These are phyloP conservation scores for Paramormyrops hopkinsi DNA, from an alignment of 2,797 vertebrate genomes.

Conservation along the genomic window DNA sequence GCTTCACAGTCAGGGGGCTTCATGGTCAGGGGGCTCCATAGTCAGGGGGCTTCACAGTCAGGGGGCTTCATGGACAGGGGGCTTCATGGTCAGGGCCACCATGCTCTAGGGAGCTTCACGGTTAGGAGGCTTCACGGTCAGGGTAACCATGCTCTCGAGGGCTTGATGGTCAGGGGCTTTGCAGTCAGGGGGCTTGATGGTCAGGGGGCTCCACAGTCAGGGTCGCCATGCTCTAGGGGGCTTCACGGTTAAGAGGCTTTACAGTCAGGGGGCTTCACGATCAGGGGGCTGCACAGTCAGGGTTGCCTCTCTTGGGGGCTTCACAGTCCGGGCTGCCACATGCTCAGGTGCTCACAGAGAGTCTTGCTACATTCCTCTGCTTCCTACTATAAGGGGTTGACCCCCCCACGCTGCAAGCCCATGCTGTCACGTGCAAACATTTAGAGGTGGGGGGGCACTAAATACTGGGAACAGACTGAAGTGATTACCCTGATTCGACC, in stretches of 20 bases:
- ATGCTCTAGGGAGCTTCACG: no score
- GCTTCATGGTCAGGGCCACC: not conserved
- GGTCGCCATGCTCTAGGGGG: no score
- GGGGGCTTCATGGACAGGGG: not conserved
- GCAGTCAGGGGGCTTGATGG: not conserved
- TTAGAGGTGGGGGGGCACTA: slow-evolving; percentile 13
- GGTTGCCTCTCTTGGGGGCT: not conserved
- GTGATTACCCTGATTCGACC: slow-evolving; percentile 27
- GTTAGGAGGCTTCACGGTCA: not conserved
- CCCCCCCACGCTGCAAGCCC: not conserved
- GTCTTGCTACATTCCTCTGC: not conserved
- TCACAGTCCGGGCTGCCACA: not conserved
- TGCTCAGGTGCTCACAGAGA: not conserved
- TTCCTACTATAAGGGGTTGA: slow-evolving; percentile 12
- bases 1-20: not conserved
- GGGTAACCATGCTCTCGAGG: not conserved
- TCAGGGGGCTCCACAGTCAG: no score
- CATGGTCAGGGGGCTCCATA: not conserved
- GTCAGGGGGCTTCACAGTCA: not conserved
- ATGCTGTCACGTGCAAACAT: slow-evolving; percentile 21
- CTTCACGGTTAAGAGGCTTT: not conserved
- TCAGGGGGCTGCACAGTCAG: not conserved
- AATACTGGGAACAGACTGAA: slow-evolving; percentile 16
- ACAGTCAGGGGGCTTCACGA: not conserved
- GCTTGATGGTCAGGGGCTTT: not conserved